These are phyloP conservation scores for Cybosia mesomella DNA, from an alignment of 2,888 invertebrate genomes.

Conservation along the genomic window DNA sequence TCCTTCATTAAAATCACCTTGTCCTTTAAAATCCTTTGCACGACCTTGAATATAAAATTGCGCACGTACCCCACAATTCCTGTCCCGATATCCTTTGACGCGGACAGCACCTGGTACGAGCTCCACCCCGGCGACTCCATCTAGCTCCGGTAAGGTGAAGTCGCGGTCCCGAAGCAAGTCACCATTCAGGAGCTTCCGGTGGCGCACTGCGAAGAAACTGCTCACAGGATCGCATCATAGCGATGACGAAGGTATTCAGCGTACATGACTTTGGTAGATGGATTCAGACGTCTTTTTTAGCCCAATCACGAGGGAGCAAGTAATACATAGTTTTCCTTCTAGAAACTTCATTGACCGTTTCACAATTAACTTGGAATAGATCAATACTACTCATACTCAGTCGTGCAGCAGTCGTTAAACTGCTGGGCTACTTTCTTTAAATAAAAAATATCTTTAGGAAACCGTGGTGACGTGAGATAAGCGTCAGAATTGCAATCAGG, in stretches of 20 bases:
- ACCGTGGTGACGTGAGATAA: not conserved
- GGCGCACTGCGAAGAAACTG: constrained; percentile 92
- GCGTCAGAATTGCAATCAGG: not conserved
- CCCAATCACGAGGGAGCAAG: not conserved
- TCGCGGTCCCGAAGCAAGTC: constrained; percentile 97
- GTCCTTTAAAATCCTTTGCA: constrained; percentile 33
- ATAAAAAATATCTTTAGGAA: too few relatives aligned
- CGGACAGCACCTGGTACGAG: constrained; percentile 77
- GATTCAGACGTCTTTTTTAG: constrained; percentile 4
- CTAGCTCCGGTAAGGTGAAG: constrained; percentile 90
- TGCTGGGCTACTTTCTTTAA: too few relatives aligned
- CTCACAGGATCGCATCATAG: constrained; percentile 91
- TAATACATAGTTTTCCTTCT: not conserved
- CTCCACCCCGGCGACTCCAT: constrained; percentile 78
- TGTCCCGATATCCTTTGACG: constrained; percentile 46
- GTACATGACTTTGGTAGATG: constrained; percentile 69
- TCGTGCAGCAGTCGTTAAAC: too few relatives aligned
- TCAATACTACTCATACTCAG: too few relatives aligned
- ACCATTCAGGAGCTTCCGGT: constrained; percentile 97
- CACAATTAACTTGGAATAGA: too few relatives aligned
- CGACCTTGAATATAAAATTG: constrained; percentile 24
- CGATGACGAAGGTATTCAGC: constrained; percentile 92
- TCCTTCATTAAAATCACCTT: constrained; percentile 14
- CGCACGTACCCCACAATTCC: constrained; percentile 29
- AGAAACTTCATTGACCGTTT: not conserved